Evolutionary conservation across 1,140 invertebrate species (phyloP).

Genomic region (Whitmania pigra): DNA sequence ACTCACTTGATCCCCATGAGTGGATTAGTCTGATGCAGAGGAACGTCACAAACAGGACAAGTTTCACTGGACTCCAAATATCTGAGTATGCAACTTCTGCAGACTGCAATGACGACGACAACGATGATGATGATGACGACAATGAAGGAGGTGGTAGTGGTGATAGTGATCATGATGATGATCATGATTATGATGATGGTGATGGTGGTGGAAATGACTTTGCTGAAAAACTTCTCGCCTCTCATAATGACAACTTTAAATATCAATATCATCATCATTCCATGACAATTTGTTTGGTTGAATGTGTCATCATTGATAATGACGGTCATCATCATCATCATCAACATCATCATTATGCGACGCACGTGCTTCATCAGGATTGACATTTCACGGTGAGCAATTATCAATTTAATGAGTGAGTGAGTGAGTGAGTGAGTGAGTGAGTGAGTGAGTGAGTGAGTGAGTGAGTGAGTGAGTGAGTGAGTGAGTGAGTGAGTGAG

Average conservation of each 20-base stretch:
- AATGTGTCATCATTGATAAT: background rate
- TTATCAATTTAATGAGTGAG: conserved; percentile 16
- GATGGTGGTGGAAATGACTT: background rate
- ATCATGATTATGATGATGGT: no score
- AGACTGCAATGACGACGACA: conserved; percentile 34
- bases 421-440: conserved; percentile 10
- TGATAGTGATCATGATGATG: background rate
- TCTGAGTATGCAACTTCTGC: conserved; percentile 44
- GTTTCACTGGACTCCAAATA: conserved; percentile 42
- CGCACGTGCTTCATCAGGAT: no score
- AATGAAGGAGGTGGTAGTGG: background rate
- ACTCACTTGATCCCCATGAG: conserved; percentile 27
- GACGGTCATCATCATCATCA: background rate
- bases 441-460: conserved; percentile 12
- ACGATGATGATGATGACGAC: background rate
- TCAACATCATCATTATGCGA: background rate
- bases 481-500: conserved; percentile 8
- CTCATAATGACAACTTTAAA: background rate
- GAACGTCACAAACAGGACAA: conserved; percentile 42
- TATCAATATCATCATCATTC: background rate
- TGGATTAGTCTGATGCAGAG: conserved; percentile 47
- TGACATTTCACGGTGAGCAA: conserved; percentile 8
- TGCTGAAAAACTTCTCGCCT: background rate
- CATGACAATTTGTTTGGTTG: background rate
- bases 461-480: conserved; percentile 14